These are phyloP conservation scores for Hylyphantes graminicola DNA, from an alignment of 1,140 invertebrate genomes.

Conservation along the genomic window DNA sequence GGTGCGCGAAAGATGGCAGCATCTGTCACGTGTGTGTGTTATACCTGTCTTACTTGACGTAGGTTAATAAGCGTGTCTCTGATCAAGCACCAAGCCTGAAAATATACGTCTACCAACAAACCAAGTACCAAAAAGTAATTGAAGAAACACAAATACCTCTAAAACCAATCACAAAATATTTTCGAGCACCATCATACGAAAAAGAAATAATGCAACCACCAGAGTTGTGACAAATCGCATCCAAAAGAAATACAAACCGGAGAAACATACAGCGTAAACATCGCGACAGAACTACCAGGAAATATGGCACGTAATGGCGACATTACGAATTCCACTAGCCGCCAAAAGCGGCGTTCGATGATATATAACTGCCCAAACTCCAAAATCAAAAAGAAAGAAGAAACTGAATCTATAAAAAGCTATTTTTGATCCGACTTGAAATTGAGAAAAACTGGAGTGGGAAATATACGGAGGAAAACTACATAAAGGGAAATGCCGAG, in stretches of 20 bases:
- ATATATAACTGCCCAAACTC: conserved; percentile 2
- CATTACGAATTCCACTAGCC: conserved; percentile 5
- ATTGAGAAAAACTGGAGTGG: too few relatives aligned
- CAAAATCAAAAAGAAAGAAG: conserved; percentile 1
- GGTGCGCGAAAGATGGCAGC: too few relatives aligned
- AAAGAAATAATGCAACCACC: background rate
- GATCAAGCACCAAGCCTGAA: too few relatives aligned
- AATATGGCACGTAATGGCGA: background rate
- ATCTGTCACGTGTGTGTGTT: too few relatives aligned
- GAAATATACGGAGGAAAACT: too few relatives aligned
- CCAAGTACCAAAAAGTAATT: too few relatives aligned
- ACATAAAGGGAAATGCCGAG: background rate
- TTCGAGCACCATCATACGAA: too few relatives aligned
- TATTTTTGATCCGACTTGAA: background rate
- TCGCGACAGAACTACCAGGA: background rate
- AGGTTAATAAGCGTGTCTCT: too few relatives aligned
- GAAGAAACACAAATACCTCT: too few relatives aligned
- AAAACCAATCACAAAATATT: too few relatives aligned
- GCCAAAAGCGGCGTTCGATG: background rate
- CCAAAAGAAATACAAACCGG: background rate
- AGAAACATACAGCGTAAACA: conserved; percentile 5
- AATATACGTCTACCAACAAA: too few relatives aligned
- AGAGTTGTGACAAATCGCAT: conserved; percentile 11
- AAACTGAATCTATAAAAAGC: conserved; percentile 4
- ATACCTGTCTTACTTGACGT: too few relatives aligned